phyloP scores from a whole-genome alignment of 2,797 vertebrate genomes.

The Sphenopsis melanotis region DNA sequence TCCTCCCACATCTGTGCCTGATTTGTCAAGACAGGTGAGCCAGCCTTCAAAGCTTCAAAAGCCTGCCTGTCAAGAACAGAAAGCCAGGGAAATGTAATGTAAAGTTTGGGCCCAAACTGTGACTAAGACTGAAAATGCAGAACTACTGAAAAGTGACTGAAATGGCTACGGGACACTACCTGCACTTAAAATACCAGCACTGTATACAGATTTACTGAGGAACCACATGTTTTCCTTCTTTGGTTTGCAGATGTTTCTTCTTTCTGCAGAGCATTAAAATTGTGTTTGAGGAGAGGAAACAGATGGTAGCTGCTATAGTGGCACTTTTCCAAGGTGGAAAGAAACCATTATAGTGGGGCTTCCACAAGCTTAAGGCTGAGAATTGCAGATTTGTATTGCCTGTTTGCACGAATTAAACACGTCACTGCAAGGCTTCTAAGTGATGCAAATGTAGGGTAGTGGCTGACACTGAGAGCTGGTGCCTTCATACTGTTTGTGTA shows the following conservation, averaged over 20 bases:
- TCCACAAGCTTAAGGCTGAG: background rate
- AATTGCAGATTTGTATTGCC: background rate
- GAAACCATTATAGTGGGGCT: background rate
- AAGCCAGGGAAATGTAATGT: background rate
- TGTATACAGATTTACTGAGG: background rate
- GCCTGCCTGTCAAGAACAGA: background rate
- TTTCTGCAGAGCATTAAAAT: background rate
- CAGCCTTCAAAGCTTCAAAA: background rate
- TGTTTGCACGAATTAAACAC: background rate
- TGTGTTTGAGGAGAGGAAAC: conserved; percentile 3
- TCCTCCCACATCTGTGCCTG: background rate
- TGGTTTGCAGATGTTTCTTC: background rate
- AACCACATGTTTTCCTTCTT: background rate
- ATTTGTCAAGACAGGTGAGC: background rate
- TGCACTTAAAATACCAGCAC: background rate
- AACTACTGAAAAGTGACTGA: background rate
- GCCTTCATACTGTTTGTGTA: background rate
- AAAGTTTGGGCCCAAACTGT: background rate
- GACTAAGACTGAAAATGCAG: background rate
- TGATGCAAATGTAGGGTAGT: background rate
- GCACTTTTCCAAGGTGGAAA: conserved; percentile 30
- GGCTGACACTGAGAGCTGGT: background rate
- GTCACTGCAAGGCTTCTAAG: background rate
- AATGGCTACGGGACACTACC: background rate
- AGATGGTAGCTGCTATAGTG: background rate